Percentiles rank a stretch among this genome's conserved stretches.
Conservation (phyloP, 2,888 invertebrate species). For the Acholoe squamosa region DNA sequence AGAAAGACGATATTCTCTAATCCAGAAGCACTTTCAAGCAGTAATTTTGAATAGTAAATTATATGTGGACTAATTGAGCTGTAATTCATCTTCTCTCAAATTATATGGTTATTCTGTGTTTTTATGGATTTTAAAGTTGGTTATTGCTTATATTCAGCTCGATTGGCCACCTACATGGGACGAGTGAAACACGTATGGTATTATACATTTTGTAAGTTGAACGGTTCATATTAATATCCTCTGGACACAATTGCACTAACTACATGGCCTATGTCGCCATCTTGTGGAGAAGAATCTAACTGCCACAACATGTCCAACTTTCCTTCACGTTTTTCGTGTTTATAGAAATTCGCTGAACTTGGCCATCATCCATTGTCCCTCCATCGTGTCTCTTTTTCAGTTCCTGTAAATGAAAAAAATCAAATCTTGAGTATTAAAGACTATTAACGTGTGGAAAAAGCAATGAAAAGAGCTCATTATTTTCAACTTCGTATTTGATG, state of each 20-base stretch:
- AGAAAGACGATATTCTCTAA: no score
- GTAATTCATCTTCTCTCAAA: no score
- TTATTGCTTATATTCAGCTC: not conserved
- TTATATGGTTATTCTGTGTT: no score
- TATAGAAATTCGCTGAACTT: not conserved
- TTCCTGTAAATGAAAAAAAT: conserved; percentile 38
- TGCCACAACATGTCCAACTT: conserved; percentile 63
- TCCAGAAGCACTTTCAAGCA: no score
- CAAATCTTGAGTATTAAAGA: no score
- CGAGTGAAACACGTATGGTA: not conserved
- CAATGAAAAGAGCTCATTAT: no score
- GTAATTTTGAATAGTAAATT: no score
- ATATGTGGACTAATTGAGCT: no score
- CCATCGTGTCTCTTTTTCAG: conserved; percentile 59
- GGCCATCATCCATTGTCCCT: conserved; percentile 12
- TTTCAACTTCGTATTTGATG: no score
- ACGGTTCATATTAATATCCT: not conserved
- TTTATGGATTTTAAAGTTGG: no score
- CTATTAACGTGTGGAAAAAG: no score
- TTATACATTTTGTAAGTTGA: not conserved
- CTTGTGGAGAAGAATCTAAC: not conserved
- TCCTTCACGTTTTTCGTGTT: conserved; percentile 61
- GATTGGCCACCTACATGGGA: not conserved
- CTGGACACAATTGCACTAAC: conserved; percentile 8
- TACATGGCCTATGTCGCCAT: not conserved